Evolutionary conservation across 2,113 vertebrate genomes (phyloP).

Genomic region (Trogon melanurus): DNA sequence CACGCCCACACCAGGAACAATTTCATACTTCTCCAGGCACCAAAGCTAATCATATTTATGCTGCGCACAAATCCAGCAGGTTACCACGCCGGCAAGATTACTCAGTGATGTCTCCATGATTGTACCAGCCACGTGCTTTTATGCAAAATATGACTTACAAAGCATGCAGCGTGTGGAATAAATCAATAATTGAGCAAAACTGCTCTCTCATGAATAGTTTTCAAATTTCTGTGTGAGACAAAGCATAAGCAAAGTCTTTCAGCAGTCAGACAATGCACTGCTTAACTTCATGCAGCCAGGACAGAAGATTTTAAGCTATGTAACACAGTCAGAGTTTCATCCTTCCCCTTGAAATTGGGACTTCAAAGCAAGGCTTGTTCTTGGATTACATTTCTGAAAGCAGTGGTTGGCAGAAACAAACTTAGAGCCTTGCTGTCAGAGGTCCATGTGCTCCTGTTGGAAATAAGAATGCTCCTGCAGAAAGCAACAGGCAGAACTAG

Average conservation of each 20-base stretch:
- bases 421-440: background rate
- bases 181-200: background rate
- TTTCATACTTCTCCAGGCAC: background rate
- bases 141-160: background rate
- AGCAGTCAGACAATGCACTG: background rate
- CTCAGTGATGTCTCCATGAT: background rate
- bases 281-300: background rate
- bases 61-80: background rate
- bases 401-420: background rate
- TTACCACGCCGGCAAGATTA: background rate
- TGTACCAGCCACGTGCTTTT: background rate
- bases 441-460: background rate
- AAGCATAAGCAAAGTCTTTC: background rate
- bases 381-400: background rate
- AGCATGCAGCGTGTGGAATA: background rate
- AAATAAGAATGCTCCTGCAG: background rate
- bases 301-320: background rate
- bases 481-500: background rate
- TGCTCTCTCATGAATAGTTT: background rate
- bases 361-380: background rate
- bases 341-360: background rate
- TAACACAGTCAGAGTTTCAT: background rate
- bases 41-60: background rate
- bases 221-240: background rate
- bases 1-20: background rate